Conservation (phyloP, 2,797 vertebrate species). For the Epinephelus coioides region DNA sequence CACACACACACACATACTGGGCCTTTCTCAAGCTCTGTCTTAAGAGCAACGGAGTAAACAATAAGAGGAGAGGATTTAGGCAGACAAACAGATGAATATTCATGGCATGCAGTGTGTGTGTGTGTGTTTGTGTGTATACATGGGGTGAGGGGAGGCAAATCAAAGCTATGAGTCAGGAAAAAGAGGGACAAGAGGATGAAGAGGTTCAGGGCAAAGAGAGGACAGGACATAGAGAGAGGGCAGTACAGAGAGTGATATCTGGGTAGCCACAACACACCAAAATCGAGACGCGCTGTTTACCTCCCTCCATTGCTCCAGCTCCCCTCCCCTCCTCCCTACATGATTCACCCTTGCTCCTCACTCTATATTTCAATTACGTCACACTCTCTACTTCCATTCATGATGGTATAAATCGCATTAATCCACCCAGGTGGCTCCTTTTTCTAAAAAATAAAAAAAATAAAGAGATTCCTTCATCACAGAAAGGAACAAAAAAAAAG, state of each 20-base stretch:
- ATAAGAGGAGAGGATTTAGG: slow-evolving; percentile 29
- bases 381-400: slow-evolving; percentile 35
- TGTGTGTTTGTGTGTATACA: neutral
- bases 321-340: neutral
- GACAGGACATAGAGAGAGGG: slow-evolving; percentile 26
- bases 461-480: neutral
- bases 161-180: slow-evolving; percentile 44
- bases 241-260: slow-evolving; percentile 29
- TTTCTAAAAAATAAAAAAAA: neutral
- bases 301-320: slow-evolving; percentile 26
- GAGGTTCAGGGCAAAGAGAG: slow-evolving; percentile 37
- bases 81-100: slow-evolving; percentile 58
- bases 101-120: slow-evolving; percentile 26
- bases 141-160: slow-evolving; percentile 33
- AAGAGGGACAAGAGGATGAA: slow-evolving; percentile 27
- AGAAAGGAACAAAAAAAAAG: neutral
- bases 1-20: slow-evolving; percentile 3
- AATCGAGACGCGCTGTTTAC: neutral
- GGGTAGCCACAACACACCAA: slow-evolving; percentile 31
- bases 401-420: neutral
- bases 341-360: slow-evolving; percentile 40
- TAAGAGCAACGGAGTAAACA: slow-evolving; percentile 38
- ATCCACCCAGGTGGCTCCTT: slow-evolving; percentile 22
- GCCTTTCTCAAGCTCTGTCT: slow-evolving; percentile 47
- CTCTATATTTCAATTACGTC: slow-evolving; percentile 39